A percentile compares a stretch with the other conserved stretches of the same genome.
Conservation (phyloP, 2,797 vertebrate genomes). For the Arnoldichthys spilopterus region DNA sequence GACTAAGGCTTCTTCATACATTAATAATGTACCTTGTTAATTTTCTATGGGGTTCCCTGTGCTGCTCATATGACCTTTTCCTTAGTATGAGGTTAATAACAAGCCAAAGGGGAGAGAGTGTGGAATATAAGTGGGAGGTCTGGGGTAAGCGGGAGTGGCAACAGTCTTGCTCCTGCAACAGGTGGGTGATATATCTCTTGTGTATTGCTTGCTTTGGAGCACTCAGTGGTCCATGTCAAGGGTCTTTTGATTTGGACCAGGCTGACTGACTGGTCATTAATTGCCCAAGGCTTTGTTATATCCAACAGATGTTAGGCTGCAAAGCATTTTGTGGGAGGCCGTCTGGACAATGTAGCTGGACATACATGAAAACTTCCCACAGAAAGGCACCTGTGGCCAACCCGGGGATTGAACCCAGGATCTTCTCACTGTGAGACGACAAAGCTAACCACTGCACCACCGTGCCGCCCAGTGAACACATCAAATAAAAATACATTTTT, state of each 20-base stretch:
- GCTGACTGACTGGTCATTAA: slow-evolving; percentile 25
- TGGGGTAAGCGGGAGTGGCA: background rate
- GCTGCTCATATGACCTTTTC: slow-evolving; percentile 22
- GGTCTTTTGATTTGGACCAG: slow-evolving; percentile 31
- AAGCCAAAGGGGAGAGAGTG: background rate
- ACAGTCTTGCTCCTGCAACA: slow-evolving; percentile 15
- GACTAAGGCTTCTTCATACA: slow-evolving; percentile 36
- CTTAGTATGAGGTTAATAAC: slow-evolving; percentile 15
- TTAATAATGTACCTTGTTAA: slow-evolving; percentile 41
- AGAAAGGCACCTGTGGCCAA: no score
- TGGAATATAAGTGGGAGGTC: no score
- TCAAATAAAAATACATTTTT: no score
- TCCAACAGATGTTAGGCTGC: slow-evolving; percentile 31
- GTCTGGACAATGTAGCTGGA: background rate
- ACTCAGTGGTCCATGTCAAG: slow-evolving; percentile 28
- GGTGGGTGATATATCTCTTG: slow-evolving; percentile 34
- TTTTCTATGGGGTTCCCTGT: slow-evolving; percentile 31
- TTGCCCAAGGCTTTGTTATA: slow-evolving; percentile 23
- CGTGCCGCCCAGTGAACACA: no score
- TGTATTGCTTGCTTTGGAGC: slow-evolving; percentile 41
- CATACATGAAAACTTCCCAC: no score
- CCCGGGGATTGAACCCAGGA: no score
- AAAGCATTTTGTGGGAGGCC: background rate
- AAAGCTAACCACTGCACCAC: no score
- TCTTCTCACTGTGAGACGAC: no score